Percentiles rank a stretch among this genome's conserved stretches.
phyloP scores from a whole-genome alignment of 2,113 vertebrate species.

The Paralichthys olivaceus region DNA sequence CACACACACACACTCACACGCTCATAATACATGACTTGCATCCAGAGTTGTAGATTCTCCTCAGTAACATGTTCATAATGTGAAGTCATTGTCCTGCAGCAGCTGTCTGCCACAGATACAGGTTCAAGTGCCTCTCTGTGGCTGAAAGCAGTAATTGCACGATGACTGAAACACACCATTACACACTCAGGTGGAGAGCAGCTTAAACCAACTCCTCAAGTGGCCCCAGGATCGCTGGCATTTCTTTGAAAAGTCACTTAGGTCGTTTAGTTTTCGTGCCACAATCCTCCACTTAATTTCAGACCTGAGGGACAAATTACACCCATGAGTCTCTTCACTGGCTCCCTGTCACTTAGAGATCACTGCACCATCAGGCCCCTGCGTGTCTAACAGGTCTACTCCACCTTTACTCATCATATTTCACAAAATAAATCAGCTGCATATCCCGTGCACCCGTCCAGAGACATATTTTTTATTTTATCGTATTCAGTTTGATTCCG shows the following conservation, averaged over 20 bases:
- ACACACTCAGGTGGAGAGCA: constrained; percentile 3
- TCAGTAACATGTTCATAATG: constrained; percentile 5
- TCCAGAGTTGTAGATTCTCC: neutral
- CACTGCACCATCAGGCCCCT: too few relatives aligned
- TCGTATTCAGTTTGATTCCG: too few relatives aligned
- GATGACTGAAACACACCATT: constrained; percentile 22
- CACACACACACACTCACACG: too few relatives aligned
- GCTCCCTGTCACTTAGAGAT: too few relatives aligned
- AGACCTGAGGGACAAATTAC: too few relatives aligned
- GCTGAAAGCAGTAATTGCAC: constrained; percentile 55
- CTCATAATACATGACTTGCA: neutral
- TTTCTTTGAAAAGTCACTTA: constrained; percentile 13
- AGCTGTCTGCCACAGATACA: neutral
- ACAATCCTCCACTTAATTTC: neutral
- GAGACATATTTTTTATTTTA: too few relatives aligned
- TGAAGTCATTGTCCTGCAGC: constrained; percentile 27
- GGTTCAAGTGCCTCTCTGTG: constrained; percentile 64
- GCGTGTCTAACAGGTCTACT: neutral
- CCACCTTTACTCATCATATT: too few relatives aligned
- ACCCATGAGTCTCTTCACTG: too few relatives aligned
- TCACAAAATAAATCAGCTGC: too few relatives aligned
- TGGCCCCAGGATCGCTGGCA: constrained; percentile 5
- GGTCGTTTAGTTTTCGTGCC: neutral
- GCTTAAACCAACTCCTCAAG: constrained; percentile 2
- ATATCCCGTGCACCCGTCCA: too few relatives aligned